Percentiles rank a stretch among this genome's conserved stretches.
Conservation (phyloP, 2,888 invertebrate genomes). For the Lissocephala sabroskyi region DNA sequence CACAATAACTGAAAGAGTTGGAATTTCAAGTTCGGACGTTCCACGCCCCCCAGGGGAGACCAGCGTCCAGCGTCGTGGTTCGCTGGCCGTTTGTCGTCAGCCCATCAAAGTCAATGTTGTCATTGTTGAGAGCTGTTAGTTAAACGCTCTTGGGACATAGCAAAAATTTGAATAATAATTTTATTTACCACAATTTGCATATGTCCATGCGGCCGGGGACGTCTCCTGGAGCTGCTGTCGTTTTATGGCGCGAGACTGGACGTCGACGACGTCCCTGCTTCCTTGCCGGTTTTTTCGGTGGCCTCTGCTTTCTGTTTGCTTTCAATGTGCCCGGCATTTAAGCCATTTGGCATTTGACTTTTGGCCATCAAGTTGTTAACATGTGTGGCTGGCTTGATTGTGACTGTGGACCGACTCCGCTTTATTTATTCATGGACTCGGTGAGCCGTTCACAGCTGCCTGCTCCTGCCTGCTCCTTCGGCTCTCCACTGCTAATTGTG, state of each 20-base stretch:
- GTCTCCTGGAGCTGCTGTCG: too few relatives aligned
- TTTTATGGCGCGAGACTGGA: too few relatives aligned
- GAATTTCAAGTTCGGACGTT: too few relatives aligned
- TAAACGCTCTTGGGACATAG: conserved; percentile 61
- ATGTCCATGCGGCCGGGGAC: conserved; percentile 32
- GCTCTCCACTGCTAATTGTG: neutral
- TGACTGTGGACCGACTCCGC: conserved; percentile 22
- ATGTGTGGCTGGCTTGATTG: conserved; percentile 55
- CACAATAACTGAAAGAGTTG: too few relatives aligned
- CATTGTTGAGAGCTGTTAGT: conserved; percentile 49
- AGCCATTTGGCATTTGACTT: conserved; percentile 61
- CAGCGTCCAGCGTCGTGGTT: conserved; percentile 15
- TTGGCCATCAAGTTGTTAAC: conserved; percentile 62
- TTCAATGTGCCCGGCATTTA: conserved; percentile 55
- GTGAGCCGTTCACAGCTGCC: conserved; percentile 50
- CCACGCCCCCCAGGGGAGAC: too few relatives aligned
- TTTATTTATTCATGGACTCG: conserved; percentile 62
- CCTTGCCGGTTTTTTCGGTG: neutral
- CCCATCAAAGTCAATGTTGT: conserved; percentile 24
- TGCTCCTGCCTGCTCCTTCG: conserved; percentile 8
- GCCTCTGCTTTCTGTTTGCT: conserved; percentile 35
- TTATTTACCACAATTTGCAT: conserved; percentile 60
- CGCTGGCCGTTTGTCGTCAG: conserved; percentile 23
- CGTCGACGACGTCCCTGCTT: too few relatives aligned
- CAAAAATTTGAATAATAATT: conserved; percentile 65